These are phyloP conservation scores for Ornithoptera alexandrae DNA, from an alignment of 2,888 invertebrate genomes.

Conservation along the genomic window DNA sequence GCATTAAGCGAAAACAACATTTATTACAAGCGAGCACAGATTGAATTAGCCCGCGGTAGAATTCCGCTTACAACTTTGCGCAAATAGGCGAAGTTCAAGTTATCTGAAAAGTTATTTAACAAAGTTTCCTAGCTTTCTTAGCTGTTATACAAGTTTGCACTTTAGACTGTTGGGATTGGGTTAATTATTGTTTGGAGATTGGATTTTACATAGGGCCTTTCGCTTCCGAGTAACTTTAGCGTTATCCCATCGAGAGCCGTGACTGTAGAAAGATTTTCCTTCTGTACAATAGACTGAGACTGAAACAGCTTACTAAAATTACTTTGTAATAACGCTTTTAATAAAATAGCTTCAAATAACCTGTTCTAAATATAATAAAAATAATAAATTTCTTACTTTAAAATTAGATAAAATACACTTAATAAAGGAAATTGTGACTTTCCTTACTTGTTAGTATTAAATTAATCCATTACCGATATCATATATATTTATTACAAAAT, in stretches of 20 bases:
- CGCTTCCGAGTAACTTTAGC: conserved; percentile 52
- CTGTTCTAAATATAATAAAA: background rate
- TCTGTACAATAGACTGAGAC: conserved; percentile 77
- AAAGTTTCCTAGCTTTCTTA: conserved; percentile 80
- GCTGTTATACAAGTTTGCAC: conserved; percentile 63
- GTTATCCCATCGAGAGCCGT: conserved; percentile 80
- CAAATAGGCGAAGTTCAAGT: conserved; percentile 78
- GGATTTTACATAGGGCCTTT: conserved; percentile 55
- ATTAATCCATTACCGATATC: no score
- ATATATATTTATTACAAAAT: no score
- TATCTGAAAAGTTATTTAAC: conserved; percentile 81
- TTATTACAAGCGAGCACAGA: conserved; percentile 78
- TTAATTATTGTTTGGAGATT: conserved; percentile 61
- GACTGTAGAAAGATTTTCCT: conserved; percentile 80
- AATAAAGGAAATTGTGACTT: no score
- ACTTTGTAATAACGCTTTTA: conserved; percentile 76
- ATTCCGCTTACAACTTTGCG: conserved; percentile 76
- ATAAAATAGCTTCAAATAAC: conserved; percentile 47
- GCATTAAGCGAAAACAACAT: conserved; percentile 78
- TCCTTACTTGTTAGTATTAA: no score
- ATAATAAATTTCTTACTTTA: no score
- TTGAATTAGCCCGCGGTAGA: conserved; percentile 74
- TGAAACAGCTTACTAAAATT: conserved; percentile 70
- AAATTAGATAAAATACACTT: no score
- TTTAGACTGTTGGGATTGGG: conserved; percentile 60